A percentile compares a stretch with the other conserved stretches of the same genome.
phyloP scores from a whole-genome alignment of 2,797 vertebrate genomes.

The Poecilia velifera region DNA sequence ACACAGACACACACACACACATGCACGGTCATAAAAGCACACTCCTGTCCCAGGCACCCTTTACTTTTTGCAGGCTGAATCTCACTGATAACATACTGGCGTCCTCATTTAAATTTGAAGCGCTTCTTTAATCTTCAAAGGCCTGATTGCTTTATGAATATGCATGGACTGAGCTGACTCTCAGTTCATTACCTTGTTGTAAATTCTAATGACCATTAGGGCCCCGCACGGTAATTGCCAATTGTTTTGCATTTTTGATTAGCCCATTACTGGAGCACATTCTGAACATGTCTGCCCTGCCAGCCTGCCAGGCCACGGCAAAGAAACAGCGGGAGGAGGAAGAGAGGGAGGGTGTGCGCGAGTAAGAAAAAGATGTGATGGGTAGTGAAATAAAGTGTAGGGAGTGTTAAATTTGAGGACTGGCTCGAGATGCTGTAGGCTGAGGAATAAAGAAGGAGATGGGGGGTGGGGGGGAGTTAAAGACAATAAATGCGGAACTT shows the following conservation, averaged over 20 bases:
- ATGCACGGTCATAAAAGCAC: conserved; percentile 55
- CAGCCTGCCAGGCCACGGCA: conserved; percentile 82
- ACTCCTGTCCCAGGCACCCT: conserved; percentile 74
- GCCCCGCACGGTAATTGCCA: conserved; percentile 99
- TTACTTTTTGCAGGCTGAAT: conserved; percentile 96
- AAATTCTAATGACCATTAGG: conserved; percentile 99
- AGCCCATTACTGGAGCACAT: conserved; percentile 99
- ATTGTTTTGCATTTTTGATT: conserved; percentile 99
- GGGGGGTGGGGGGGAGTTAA: conserved; percentile 18
- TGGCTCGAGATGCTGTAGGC: conserved; percentile 47
- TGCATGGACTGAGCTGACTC: conserved; percentile 99
- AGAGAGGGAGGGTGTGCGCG: conserved; percentile 21
- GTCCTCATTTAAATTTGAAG: conserved; percentile 99
- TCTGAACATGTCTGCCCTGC: conserved; percentile 98
- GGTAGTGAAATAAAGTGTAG: conserved; percentile 40
- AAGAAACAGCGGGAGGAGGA: conserved; percentile 45
- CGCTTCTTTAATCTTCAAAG: conserved; percentile 99
- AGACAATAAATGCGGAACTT: conserved; percentile 37
- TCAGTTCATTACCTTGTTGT: conserved; percentile 99
- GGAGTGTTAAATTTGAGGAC: conserved; percentile 43
- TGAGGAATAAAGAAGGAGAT: conserved; percentile 8
- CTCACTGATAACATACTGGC: conserved; percentile 99
- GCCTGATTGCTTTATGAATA: conserved; percentile 99
- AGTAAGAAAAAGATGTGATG: conserved; percentile 27
- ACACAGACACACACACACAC: conserved; percentile 40